Conservation (phyloP, 30 jellyfish, hydroid and myxozoan genomes). For the Cassiopea andromeda region DNA sequence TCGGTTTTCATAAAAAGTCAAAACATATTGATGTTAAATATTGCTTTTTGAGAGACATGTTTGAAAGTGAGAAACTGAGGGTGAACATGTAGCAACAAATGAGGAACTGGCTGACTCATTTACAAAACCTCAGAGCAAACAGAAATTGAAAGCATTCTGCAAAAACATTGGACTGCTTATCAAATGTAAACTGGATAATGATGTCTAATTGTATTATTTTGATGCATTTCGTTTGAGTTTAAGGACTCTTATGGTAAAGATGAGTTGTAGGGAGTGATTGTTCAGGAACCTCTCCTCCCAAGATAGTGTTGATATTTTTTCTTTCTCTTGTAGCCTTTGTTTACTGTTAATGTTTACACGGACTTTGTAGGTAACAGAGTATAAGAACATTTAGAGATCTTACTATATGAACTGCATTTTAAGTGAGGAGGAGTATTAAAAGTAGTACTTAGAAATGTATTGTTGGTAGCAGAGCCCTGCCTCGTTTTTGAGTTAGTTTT, state of each 20-base stretch:
- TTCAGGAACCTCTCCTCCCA: neutral
- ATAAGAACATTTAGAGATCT: neutral
- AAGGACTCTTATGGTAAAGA: neutral
- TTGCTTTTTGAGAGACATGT: constrained; percentile 67
- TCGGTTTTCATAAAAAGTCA: constrained; percentile 60
- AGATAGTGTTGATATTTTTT: neutral
- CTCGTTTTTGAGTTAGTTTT: neutral
- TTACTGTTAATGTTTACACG: neutral
- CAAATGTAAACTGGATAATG: neutral
- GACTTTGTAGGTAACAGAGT: neutral
- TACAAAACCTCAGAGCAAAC: constrained; percentile 50
- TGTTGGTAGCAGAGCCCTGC: neutral
- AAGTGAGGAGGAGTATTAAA: neutral
- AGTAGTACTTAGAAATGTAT: neutral
- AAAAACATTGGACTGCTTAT: constrained; percentile 36
- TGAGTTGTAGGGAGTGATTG: neutral
- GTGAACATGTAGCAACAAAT: constrained; percentile 63
- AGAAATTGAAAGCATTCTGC: constrained; percentile 59
- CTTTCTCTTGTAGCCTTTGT: neutral
- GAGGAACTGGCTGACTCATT: constrained; percentile 62
- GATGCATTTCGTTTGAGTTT: too few relatives aligned
- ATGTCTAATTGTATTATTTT: constrained; percentile 17
- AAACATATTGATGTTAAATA: constrained; percentile 60
- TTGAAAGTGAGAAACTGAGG: constrained; percentile 63
- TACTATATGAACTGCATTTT: neutral